Percentiles rank a stretch among this genome's conserved stretches.
Evolutionary conservation across 2,888 invertebrate species (phyloP).

Genomic region (Ligdia adustata): DNA sequence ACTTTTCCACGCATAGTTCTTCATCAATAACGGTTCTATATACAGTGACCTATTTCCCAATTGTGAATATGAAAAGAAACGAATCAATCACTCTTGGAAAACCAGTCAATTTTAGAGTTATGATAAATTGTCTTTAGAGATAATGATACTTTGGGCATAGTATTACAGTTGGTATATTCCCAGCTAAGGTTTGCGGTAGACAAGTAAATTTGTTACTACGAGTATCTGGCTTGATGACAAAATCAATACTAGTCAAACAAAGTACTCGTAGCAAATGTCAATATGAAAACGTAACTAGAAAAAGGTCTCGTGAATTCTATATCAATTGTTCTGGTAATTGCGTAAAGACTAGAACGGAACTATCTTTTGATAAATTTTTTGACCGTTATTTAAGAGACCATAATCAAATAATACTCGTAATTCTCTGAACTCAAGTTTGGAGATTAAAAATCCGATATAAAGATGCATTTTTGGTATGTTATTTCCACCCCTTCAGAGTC

Average conservation of each 20-base stretch:
- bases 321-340: slow-evolving; percentile 7
- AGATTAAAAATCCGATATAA: no score
- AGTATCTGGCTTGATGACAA: slow-evolving; percentile 33
- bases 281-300: slow-evolving; percentile 11
- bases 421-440: no score
- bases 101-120: slow-evolving; percentile 34
- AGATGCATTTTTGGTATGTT: no score
- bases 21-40: slow-evolving; percentile 29
- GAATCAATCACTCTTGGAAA: slow-evolving; percentile 48
- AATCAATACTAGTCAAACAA: slow-evolving; percentile 31
- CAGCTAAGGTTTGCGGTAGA: background rate
- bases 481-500: no score
- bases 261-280: slow-evolving; percentile 13
- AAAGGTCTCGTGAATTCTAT: slow-evolving; percentile 11
- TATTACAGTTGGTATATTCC: background rate
- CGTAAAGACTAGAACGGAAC: slow-evolving; percentile 2
- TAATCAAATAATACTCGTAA: no score
- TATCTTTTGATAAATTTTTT: no score
- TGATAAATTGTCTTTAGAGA: slow-evolving; percentile 52
- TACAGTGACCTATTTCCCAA: slow-evolving; percentile 47
- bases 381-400: no score
- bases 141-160: slow-evolving; percentile 29
- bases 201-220: background rate
- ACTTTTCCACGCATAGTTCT: slow-evolving; percentile 10
- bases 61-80: slow-evolving; percentile 52